phyloP scores from a whole-genome alignment of 2,888 invertebrate species.

The Ypsolopha sequella region DNA sequence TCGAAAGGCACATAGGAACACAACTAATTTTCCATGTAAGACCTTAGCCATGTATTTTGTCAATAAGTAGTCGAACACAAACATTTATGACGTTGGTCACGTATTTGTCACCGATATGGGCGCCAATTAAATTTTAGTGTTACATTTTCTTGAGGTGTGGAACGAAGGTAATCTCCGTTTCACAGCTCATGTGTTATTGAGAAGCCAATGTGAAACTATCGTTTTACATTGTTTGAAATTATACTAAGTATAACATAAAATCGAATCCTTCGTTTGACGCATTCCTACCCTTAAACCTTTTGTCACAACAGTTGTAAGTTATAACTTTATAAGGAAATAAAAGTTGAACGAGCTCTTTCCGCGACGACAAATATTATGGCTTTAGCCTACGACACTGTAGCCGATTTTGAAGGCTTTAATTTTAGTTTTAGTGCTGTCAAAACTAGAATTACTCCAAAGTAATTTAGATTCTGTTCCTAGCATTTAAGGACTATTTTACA shows the following conservation, averaged over 20 bases:
- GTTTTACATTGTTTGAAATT: background rate
- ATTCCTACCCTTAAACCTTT: too few species aligned
- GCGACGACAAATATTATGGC: too few species aligned
- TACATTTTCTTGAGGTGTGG: background rate
- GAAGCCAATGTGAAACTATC: background rate
- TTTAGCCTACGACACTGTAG: background rate
- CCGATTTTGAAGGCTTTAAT: background rate
- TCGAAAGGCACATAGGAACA: too few species aligned
- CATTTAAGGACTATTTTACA: too few species aligned
- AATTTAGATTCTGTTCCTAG: too few species aligned
- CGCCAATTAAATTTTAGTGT: background rate
- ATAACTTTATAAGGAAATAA: too few species aligned
- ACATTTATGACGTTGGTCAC: background rate
- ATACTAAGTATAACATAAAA: background rate
- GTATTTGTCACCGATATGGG: background rate
- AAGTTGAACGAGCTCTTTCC: too few species aligned
- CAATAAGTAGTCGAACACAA: background rate
- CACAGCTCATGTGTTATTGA: background rate
- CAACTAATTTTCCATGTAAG: too few species aligned
- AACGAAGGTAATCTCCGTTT: background rate
- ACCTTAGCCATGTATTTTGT: background rate
- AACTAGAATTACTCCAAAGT: too few species aligned
- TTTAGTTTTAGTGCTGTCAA: too few species aligned
- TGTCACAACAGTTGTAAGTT: too few species aligned
- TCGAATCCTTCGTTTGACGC: too few species aligned